phyloP scores from a whole-genome alignment of 2,797 vertebrate species.

The Aplochiton taeniatus region DNA sequence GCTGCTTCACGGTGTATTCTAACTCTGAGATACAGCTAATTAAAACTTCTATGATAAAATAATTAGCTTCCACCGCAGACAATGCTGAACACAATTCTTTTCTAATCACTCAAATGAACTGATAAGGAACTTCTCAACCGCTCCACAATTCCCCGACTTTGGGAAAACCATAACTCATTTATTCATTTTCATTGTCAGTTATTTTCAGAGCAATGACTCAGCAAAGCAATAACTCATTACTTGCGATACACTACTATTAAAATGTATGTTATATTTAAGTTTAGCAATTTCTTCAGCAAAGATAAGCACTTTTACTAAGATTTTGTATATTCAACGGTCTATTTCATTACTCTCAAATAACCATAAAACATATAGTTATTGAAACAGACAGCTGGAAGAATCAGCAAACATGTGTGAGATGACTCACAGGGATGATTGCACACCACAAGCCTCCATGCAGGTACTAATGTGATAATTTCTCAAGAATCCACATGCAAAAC shows the following conservation, averaged over 20 bases:
- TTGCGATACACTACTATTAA: neutral
- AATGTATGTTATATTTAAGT: too few species aligned
- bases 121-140: conserved; percentile 72
- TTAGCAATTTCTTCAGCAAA: too few species aligned
- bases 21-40: conserved; percentile 76
- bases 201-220: conserved; percentile 32
- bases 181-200: conserved; percentile 37
- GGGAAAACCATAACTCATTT: conserved; percentile 41
- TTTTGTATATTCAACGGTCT: too few species aligned
- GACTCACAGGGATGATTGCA: too few species aligned
- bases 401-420: too few species aligned
- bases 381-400: too few species aligned
- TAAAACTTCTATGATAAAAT: conserved; percentile 80
- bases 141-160: conserved; percentile 49
- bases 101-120: conserved; percentile 66
- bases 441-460: too few species aligned
- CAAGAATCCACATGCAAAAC: too few species aligned
- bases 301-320: too few species aligned
- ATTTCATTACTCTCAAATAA: too few species aligned
- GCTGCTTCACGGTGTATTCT: conserved; percentile 48
- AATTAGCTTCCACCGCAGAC: conserved; percentile 75
- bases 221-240: conserved; percentile 2
- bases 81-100: conserved; percentile 66
- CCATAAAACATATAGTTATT: too few species aligned
- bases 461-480: too few species aligned